phyloP scores from a whole-genome alignment of 2,113 vertebrate genomes.

The Willisornis vidua region DNA sequence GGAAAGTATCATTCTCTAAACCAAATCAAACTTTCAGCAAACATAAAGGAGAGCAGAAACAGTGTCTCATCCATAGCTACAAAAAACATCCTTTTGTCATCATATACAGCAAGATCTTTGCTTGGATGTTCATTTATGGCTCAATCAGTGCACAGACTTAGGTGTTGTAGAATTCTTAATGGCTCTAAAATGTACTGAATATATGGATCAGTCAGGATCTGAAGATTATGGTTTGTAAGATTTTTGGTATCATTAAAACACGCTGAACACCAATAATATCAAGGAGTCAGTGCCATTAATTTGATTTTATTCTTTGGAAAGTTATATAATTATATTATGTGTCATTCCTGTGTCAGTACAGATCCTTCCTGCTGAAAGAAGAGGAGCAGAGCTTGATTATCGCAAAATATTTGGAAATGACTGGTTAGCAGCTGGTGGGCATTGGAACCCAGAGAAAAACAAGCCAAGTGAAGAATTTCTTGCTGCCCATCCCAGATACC shows the following conservation, averaged over 20 bases:
- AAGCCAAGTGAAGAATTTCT: conserved; percentile 78
- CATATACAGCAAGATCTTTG: neutral
- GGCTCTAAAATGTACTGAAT: neutral
- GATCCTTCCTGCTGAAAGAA: conserved; percentile 82
- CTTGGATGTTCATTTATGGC: neutral
- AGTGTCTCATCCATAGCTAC: neutral
- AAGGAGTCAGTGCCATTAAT: neutral
- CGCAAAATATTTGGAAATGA: conserved; percentile 87
- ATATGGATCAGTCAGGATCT: neutral
- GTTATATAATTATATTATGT: neutral
- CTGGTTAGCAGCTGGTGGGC: conserved; percentile 87
- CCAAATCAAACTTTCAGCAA: neutral
- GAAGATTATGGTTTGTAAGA: neutral
- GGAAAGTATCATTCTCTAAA: neutral
- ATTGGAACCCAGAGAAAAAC: conserved; percentile 72
- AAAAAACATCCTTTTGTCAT: neutral
- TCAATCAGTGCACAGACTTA: neutral
- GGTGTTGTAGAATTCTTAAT: neutral
- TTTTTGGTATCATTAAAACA: neutral
- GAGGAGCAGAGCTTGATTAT: conserved; percentile 93
- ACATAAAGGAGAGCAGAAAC: neutral
- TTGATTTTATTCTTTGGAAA: neutral
- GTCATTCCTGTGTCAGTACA: conserved; percentile 43
- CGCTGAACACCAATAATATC: neutral
- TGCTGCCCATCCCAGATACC: conserved; percentile 85